Base-by-base conservation (phyloP, 1,140 invertebrate genomes). In the Camponotus floridanus region DNA sequence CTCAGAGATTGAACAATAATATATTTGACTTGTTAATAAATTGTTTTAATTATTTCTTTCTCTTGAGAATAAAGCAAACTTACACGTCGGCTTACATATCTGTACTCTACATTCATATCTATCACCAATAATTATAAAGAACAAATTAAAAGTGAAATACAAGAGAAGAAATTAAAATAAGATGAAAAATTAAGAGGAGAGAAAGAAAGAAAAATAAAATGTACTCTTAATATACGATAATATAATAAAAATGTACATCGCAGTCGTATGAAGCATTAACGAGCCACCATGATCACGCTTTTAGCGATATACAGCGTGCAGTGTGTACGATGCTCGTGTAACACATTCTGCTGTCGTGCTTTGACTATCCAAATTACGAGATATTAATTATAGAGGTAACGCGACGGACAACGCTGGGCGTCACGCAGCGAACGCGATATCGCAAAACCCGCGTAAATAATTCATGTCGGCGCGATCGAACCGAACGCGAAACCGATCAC, bases 381-480 rank as follows among this genome's bases (percentile, higher is more conserved):
- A 74, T 89, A 89, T 89, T 89, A 89, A 89, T 89, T 89, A 89
- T 70, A 89, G 85, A 89, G 88, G 86, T 86, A 89, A 89, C 88
- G 76, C 76, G 80, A 86, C 59, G 84, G 51, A 67, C 33, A 88
- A 83, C 80, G 70, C 76, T 39, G 42, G 45, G 45, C 59, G 83
- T 74, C 64, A 76, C 67, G 68, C 79, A 74, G 67, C 79, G 79
- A 73, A 57, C 61, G 81, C 42, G 81, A 65, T 76, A 85, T 76
- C 70, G 70, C 73, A 65, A 85, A 78, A 85, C 61, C 81, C 81
- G 74, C 33, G 73, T 85, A 85, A 85, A 85, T 76, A 85, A 85
- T 85, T 85, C 73, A 85, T 78, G 81, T 78, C 73, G 55, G 59
- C 73, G 73, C 81, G 81, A 85, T 78, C 81, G 81, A 85, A 85